A percentile compares a stretch with the other conserved stretches of the same genome.
phyloP scores from a whole-genome alignment of 1,140 invertebrate genomes.

The Drosophila albomicans region DNA sequence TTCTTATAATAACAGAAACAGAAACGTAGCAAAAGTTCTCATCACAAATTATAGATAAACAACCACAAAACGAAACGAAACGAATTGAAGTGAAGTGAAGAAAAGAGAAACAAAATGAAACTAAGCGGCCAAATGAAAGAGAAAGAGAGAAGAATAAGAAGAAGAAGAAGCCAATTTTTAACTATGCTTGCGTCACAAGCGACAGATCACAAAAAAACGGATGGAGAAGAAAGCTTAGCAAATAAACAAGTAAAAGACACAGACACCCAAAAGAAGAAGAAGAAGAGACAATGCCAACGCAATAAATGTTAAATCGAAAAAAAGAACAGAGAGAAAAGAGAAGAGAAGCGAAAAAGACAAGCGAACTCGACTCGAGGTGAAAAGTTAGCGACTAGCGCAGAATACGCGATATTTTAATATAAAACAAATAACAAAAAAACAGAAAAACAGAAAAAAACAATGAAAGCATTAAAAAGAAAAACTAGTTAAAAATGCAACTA shows the following conservation, averaged over 20 bases:
- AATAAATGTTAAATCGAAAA: constrained; percentile 29
- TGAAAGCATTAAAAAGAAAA: constrained; percentile 22
- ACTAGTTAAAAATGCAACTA: constrained; percentile 47
- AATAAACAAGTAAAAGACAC: constrained; percentile 2
- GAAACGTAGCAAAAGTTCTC: constrained; percentile 71
- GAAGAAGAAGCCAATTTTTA: constrained; percentile 68
- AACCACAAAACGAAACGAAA: constrained; percentile 37
- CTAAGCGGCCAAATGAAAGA: constrained; percentile 75
- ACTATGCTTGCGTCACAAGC: constrained; percentile 59
- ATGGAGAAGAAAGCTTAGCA: neutral
- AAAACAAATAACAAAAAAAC: constrained; percentile 15
- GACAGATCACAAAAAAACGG: constrained; percentile 20
- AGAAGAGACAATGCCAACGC: constrained; percentile 48
- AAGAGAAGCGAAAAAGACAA: neutral
- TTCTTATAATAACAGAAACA: constrained; percentile 27
- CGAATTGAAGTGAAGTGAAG: constrained; percentile 34
- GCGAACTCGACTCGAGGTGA: constrained; percentile 10
- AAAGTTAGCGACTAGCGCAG: constrained; percentile 42
- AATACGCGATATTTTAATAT: constrained; percentile 61
- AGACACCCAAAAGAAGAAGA: constrained; percentile 3
- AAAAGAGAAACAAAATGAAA: constrained; percentile 58
- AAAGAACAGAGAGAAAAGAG: neutral
- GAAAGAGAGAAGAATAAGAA: constrained; percentile 26
- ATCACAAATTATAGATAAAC: constrained; percentile 37
- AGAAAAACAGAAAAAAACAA: constrained; percentile 9